Evolutionary conservation across 1,140 invertebrate species (phyloP), one percentile per base, ranked within the genome.

Genomic region (Popillia japonica): DNA sequence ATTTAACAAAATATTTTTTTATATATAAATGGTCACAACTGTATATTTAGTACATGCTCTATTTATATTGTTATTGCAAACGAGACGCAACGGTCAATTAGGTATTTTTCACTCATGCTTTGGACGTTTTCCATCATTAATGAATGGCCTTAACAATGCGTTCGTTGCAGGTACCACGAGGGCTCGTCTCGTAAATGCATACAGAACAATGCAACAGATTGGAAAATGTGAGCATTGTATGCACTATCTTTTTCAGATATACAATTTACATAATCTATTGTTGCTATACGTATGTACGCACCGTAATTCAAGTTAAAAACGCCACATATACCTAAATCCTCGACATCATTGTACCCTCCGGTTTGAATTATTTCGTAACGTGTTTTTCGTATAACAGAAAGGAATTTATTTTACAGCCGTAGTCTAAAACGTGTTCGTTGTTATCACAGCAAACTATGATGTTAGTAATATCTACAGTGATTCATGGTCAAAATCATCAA

Each of bases 201-300:
- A 7, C 20, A 68, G 22, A 27, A 27, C 61, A 68, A 22, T 22
- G 61, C 61, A 68, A 34, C 27, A 22, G 61, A 68, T 68, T 34
- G 61, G 61, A 68, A 64, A 68, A 68, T 22, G 22, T 22, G 22
- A 10, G 61, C 61, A 68, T 68, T 68, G 61, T 68, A 68, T 68
- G 17, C 7, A 11, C 22, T 68, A 68, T 68, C 27, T 34, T 68
- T 68, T 34, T 8, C 61, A 34, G 61, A 34, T 27, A 68, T 22
- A 22, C 8, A 0, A 68, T 68, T 68, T 68, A 34, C 61, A 68
- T 68, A 68, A 68, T 68, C 61, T 68, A 68, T 68, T 68, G 61
- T 68, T 68, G 22, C 22, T 34, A n/a, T n/a, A n/a, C n/a, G 48
- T 55, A 4, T 34, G 48, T 55, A 55, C 14, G 14, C 48, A n/a